phyloP scores from a whole-genome alignment of 2,888 invertebrate genomes.

The Leucoptera coffeella region DNA sequence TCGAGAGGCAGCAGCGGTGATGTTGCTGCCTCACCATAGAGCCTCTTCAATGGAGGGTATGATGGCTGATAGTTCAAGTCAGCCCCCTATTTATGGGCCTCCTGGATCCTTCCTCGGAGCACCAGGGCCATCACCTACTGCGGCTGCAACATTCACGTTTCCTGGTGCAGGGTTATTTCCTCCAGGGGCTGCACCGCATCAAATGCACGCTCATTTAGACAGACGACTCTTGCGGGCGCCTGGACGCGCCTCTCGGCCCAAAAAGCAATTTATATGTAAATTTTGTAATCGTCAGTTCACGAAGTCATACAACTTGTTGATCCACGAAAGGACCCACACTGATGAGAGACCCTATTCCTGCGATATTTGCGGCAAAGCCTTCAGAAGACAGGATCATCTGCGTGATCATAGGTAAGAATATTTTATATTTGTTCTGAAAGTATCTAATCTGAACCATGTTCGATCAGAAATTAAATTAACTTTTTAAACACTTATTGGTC shows the following conservation, averaged over 20 bases:
- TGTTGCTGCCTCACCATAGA: constrained; percentile 60
- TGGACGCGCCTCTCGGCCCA: constrained; percentile 80
- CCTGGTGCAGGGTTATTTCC: constrained; percentile 68
- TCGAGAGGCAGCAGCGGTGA: constrained; percentile 64
- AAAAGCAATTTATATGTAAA: constrained; percentile 98
- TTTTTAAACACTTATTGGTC: no score
- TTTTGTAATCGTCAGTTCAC: constrained; percentile 98
- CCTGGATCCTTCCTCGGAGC: constrained; percentile 59
- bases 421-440: no score
- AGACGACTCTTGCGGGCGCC: constrained; percentile 69
- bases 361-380: constrained; percentile 96
- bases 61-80: constrained; percentile 54
- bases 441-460: no score
- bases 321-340: constrained; percentile 96
- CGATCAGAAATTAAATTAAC: no score
- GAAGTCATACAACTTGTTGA: constrained; percentile 93
- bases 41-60: constrained; percentile 46
- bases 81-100: constrained; percentile 61
- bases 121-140: constrained; percentile 59
- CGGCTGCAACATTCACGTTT: constrained; percentile 63
- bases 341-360: constrained; percentile 97
- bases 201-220: constrained; percentile 75
- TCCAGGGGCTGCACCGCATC: constrained; percentile 60
- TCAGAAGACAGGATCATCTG: constrained; percentile 92
- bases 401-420: constrained; percentile 80